Conservation (phyloP, 1,140 invertebrate species). For the Ostrea denselamellosa region DNA sequence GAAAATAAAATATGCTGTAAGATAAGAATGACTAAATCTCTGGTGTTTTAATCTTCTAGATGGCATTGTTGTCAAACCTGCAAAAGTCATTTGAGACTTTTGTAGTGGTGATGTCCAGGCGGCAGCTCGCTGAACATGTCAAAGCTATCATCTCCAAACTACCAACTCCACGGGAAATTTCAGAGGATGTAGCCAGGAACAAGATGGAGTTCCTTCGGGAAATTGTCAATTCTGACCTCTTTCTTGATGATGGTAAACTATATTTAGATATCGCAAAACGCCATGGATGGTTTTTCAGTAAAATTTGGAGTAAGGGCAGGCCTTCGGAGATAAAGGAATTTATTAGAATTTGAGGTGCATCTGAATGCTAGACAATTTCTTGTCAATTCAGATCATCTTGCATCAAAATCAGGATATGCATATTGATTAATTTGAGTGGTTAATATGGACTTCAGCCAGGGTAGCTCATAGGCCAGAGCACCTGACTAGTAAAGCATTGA, state of each 20-base stretch:
- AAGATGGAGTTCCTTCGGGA: conserved; percentile 87
- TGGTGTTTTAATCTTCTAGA: conserved; percentile 50
- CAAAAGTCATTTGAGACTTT: conserved; percentile 63
- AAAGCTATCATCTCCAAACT: conserved; percentile 57
- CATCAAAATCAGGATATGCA: too few relatives aligned
- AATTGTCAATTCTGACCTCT: conserved; percentile 85
- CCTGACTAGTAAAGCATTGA: too few relatives aligned
- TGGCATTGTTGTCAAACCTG: conserved; percentile 63
- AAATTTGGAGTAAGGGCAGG: too few relatives aligned
- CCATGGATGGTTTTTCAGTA: too few relatives aligned
- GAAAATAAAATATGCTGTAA: neutral
- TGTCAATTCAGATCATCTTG: too few relatives aligned
- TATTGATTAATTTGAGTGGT: too few relatives aligned
- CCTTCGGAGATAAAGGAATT: too few relatives aligned
- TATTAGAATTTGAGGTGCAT: too few relatives aligned
- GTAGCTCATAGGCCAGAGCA: too few relatives aligned
- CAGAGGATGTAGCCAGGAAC: conserved; percentile 76
- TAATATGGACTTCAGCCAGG: too few relatives aligned
- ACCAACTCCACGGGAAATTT: conserved; percentile 56
- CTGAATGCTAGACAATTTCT: too few relatives aligned
- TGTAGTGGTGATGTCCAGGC: conserved; percentile 56
- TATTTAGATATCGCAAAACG: too few relatives aligned
- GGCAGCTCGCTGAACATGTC: conserved; percentile 62
- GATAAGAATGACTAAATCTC: neutral
- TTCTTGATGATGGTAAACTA: conserved; percentile 83